These are phyloP conservation scores for Nephotettix cincticeps DNA, from an alignment of 1,140 invertebrate species.

Conservation along the genomic window DNA sequence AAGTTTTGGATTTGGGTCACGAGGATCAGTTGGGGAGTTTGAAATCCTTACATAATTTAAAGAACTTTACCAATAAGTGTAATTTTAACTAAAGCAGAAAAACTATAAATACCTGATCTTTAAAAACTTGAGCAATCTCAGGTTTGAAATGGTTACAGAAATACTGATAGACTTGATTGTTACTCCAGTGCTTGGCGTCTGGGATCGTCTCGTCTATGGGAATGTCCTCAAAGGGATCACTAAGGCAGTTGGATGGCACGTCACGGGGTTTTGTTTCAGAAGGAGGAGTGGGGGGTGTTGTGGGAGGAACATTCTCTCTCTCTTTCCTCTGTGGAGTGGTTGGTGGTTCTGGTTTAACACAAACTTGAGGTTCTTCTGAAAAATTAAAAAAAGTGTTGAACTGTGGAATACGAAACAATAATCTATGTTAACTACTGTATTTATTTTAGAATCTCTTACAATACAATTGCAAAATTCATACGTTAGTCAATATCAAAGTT, in stretches of 20 bases:
- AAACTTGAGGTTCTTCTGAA: neutral
- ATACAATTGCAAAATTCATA: no score
- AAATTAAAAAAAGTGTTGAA: no score
- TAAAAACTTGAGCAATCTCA: constrained; percentile 73
- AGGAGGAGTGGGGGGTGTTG: neutral
- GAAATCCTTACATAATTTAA: no score
- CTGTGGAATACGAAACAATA: no score
- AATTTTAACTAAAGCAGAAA: no score
- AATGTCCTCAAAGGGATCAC: constrained; percentile 30
- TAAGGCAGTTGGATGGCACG: constrained; percentile 8
- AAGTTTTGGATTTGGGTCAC: no score
- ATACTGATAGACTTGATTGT: constrained; percentile 78
- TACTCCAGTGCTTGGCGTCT: constrained; percentile 76
- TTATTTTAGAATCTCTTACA: no score
- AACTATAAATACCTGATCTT: constrained; percentile 68
- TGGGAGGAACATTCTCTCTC: neutral
- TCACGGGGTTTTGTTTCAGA: neutral
- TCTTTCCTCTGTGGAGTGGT: neutral
- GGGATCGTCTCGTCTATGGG: constrained; percentile 67
- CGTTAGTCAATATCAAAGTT: no score
- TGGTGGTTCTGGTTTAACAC: neutral
- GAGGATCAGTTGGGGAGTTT: no score
- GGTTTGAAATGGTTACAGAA: constrained; percentile 69
- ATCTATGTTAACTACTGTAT: no score
- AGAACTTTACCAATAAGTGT: no score